Evolutionary conservation across 2,797 vertebrate species (phyloP), one percentile per base, ranked within the genome.

Genomic region (Varecia variegata): DNA sequence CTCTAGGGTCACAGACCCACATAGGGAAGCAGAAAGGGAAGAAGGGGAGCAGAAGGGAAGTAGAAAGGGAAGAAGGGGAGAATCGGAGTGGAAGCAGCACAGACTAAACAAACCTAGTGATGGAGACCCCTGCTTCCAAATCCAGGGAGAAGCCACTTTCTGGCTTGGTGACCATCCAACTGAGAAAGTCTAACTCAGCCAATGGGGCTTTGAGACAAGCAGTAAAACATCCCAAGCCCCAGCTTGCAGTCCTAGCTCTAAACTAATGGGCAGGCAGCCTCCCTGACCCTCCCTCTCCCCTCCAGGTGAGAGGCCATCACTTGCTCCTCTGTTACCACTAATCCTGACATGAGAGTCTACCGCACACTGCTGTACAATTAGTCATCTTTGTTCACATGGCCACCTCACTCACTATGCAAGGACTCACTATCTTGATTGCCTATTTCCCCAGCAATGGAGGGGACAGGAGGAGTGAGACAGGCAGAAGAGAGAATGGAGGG

Each of bases 141-240:
- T 65, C 50, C 50, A 81, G 6, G 54, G 7, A 94, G 56, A 89
- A 83, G 15, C 32, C 62, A 74, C 30, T 47, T 89, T 92, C 86
- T 27, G 27, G 71, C 30, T 62, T 77, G 77, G 20, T 62, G 73
- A 92, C 40, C 65, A 60, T 32, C 52, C 25, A 71, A 56, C 60
- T 88, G n/a, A 90, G 38, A 93, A 88, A 81, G 71, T 68, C 60
- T 95, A 87, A 38, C 50, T 89, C 32, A 35, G 38, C 47, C 62
- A 76, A 3, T 23, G 15, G 86, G 85, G 43, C 62, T 77, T 17
- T 35, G 52, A 84, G 45, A 93, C 10, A 83, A 83, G 38, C 54
- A 80, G 25, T 74, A 43, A 81, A 79, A 38, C n/a, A 76, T 43
- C 65, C 85, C 62, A 65, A 80, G 71, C 6, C 45, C 25, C 4